These are phyloP conservation scores for Chelonus formosanus DNA, from an alignment of 2,888 invertebrate genomes.

Conservation along the genomic window DNA sequence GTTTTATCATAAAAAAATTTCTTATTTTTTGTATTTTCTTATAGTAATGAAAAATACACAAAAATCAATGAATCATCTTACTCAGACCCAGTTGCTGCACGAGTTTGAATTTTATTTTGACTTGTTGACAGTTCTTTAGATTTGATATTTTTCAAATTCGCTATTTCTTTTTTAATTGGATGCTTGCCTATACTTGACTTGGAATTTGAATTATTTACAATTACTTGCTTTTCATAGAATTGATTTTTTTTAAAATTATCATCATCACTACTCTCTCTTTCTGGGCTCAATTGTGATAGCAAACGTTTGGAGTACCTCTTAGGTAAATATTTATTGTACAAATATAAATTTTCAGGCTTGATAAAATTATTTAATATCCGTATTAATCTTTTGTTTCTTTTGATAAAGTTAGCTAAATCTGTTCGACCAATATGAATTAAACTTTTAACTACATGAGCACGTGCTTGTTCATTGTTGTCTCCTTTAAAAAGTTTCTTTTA, in stretches of 20 bases:
- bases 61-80: conserved; percentile 33
- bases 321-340: neutral
- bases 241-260: neutral
- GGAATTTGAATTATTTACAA: neutral
- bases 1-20: too few relatives aligned
- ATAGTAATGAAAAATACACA: conserved; percentile 33
- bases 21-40: conserved; percentile 34
- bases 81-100: neutral
- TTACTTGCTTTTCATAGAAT: neutral
- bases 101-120: too few relatives aligned
- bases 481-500: conserved; percentile 22
- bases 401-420: conserved; percentile 47
- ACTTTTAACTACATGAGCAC: conserved; percentile 39
- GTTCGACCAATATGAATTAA: conserved; percentile 45
- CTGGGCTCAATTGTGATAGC: neutral
- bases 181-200: too few relatives aligned
- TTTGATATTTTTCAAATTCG: neutral
- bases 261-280: neutral
- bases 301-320: conserved; percentile 6
- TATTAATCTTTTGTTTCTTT: conserved; percentile 36
- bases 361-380: conserved; percentile 26
- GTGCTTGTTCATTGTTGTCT: conserved; percentile 33
- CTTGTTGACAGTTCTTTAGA: neutral
- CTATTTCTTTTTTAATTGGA: too few relatives aligned
- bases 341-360: neutral